Evolutionary conservation across 2,888 invertebrate genomes (phyloP).

Genomic region (Scelioninae gen. 2): DNA sequence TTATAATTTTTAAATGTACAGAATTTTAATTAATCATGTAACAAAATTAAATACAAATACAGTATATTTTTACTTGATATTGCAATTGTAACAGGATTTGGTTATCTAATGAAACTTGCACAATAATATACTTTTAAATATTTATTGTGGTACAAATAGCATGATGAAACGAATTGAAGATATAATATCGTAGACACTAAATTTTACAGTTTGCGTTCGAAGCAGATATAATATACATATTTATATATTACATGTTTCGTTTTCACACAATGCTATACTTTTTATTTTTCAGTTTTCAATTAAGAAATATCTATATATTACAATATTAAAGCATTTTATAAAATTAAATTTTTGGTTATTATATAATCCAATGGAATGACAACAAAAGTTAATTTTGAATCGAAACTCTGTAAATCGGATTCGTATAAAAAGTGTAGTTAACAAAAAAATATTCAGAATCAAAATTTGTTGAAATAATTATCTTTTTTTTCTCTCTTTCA

Average conservation of each 20-base stretch:
- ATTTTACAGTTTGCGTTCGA: slow-evolving; percentile 51
- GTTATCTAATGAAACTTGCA: too few species aligned
- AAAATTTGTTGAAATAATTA: too few species aligned
- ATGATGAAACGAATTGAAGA: slow-evolving; percentile 55
- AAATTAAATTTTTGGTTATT: neutral
- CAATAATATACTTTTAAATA: slow-evolving; percentile 41
- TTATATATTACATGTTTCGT: slow-evolving; percentile 34
- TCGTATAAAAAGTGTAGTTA: too few species aligned
- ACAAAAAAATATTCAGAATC: slow-evolving; percentile 5
- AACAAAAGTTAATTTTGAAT: neutral
- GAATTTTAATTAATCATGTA: too few species aligned
- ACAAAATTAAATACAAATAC: too few species aligned
- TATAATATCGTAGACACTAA: slow-evolving; percentile 52
- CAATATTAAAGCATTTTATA: slow-evolving; percentile 43
- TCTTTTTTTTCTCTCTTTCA: neutral
- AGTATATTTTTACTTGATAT: too few species aligned
- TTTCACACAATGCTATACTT: slow-evolving; percentile 10
- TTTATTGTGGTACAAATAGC: slow-evolving; percentile 60
- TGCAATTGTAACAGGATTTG: too few species aligned
- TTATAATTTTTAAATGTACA: too few species aligned
- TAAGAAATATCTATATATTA: slow-evolving; percentile 42
- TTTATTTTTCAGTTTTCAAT: slow-evolving; percentile 5
- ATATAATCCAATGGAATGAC: slow-evolving; percentile 10
- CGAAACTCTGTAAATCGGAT: too few species aligned
- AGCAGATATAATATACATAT: slow-evolving; percentile 40